Base-by-base conservation (phyloP, 1,140 invertebrate genomes). In the Heliconius hewitsoni region DNA sequence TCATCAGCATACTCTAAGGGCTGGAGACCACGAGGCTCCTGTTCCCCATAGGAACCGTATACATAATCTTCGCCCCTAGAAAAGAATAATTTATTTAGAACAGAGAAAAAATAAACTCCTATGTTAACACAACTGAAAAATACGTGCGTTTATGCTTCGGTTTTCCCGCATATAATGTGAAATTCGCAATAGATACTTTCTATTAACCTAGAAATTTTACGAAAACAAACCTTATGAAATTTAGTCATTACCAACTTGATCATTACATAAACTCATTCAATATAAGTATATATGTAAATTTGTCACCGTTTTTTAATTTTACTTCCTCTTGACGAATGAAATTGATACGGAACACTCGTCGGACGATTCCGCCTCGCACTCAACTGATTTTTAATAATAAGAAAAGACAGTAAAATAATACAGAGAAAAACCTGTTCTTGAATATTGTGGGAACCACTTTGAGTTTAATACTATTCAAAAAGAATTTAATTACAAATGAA, bases 41-140 rank as follows among this genome's bases (percentile, higher is more conserved):
- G 88, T 72, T 94, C 92, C 2, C 87, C 88, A 37, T 91, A 94
- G 39, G 82, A 84, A 13, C 89, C 91, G 39, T 93, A 94, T 0
- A 85, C 86, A 66, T 89, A 94, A 57, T 94, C 92, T 18, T 93
- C 92, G 73, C 80, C 85, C 70, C 86, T 87, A 83, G 1, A 86
- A 86, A 85, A 83, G 76, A 73, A 52, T 66, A 71, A 76, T 50
- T 70, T 27, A 13, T 0, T 46, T 46, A 3, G 13, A 46, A 4
- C 13, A 46, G 42, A 46, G 42, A 19, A 23, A 23, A 60, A 60
- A 23, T 60, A 2, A 52, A 52, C 50, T 19, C 0, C 5, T 52
- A 19, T 19, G 50, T 52, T 19, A 52, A 52, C 50, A 0, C 18
- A 52, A 6, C 1, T 1, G 18, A 52, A 19, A 8, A 5, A 52